Evolutionary conservation across 2,113 vertebrate genomes (phyloP), one percentile per base, ranked within the genome.

Genomic region (Petroica traversi): DNA sequence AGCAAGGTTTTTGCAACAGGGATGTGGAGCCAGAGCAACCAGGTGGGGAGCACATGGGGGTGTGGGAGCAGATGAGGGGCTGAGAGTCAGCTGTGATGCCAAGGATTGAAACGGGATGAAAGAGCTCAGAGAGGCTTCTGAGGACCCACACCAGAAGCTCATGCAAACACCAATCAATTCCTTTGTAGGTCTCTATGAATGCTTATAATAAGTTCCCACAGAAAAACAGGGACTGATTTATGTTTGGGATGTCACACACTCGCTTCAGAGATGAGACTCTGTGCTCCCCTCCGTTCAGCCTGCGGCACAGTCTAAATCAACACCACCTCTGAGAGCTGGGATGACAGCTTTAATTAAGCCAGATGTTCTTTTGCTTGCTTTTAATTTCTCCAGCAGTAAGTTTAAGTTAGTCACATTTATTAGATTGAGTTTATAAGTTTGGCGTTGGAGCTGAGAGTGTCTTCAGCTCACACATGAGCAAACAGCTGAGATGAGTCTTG

Each of bases 321-420:
- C n/a, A 49, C 72, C 8, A 4, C 40, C 48, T 89, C 69, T 25
- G 17, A 61, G 81, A 76, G 75, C 63, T 90, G 68, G 33, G 75
- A 68, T 29, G 31, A 80, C 22, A 67, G 17, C 66, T 96, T 94
- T 97, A 95, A 97, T 98, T 97, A 98, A 98, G 43, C 9, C 74
- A 92, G 36, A 33, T 43, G 23, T 89, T 61, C 67, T 91, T 85
- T 77, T 96, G 79, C 92, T 97, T 97, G 86, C 79, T 82, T 97
- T 97, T 98, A 95, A 98, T 97, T 98, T 97, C 91, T 95, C 58
- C 93, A 92, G 71, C 20, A 22, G 88, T 97, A 95, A 97, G 89
- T 79, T 96, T 96, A 88, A 95, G 62, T 88, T 89, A 88, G 93
- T 89, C 90, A 88, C 64, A 89, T 95, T 97, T 97, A 96, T 97